Evolutionary conservation across 2,888 invertebrate species (phyloP).

Genomic region (Drosophila borealis): DNA sequence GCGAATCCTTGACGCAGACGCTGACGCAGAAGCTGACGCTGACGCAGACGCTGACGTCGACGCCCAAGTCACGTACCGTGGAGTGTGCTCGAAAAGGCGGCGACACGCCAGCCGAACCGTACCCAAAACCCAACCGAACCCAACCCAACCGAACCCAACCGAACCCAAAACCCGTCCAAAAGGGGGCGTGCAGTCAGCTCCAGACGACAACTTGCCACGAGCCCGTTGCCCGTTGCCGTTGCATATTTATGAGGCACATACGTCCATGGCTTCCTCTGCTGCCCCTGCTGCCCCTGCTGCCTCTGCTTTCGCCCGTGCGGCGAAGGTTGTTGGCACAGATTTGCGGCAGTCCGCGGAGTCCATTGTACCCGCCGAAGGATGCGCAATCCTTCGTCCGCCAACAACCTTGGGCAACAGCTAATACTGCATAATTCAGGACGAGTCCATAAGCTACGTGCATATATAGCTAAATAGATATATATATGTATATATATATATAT

Average conservation of each 20-base stretch:
- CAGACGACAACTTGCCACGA: conserved; percentile 26
- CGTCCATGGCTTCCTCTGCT: too few relatives aligned
- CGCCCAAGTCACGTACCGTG: conserved; percentile 68
- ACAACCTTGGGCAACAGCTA: conserved; percentile 44
- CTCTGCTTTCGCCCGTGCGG: conserved; percentile 19
- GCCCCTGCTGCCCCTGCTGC: rapidly evolving
- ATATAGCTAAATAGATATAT: too few relatives aligned
- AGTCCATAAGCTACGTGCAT: too few relatives aligned
- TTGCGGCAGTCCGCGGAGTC: conserved; percentile 35
- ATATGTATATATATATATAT: too few relatives aligned
- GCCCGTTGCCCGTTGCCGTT: conserved; percentile 21
- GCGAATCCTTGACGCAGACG: conserved; percentile 52
- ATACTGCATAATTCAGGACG: background rate
- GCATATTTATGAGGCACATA: conserved; percentile 62
- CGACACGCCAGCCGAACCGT: conserved; percentile 26
- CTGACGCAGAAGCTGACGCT: conserved; percentile 10
- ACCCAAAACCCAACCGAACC: background rate
- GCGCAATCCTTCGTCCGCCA: conserved; percentile 28
- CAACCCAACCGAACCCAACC: background rate
- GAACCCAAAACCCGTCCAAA: background rate
- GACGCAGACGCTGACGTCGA: conserved; percentile 12
- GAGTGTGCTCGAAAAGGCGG: conserved; percentile 59
- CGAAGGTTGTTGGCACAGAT: conserved; percentile 71
- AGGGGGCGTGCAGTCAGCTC: conserved; percentile 22
- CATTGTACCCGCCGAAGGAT: conserved; percentile 55